Evolutionary conservation across 2,113 vertebrate species (phyloP).

Genomic region (Panurus biarmicus): DNA sequence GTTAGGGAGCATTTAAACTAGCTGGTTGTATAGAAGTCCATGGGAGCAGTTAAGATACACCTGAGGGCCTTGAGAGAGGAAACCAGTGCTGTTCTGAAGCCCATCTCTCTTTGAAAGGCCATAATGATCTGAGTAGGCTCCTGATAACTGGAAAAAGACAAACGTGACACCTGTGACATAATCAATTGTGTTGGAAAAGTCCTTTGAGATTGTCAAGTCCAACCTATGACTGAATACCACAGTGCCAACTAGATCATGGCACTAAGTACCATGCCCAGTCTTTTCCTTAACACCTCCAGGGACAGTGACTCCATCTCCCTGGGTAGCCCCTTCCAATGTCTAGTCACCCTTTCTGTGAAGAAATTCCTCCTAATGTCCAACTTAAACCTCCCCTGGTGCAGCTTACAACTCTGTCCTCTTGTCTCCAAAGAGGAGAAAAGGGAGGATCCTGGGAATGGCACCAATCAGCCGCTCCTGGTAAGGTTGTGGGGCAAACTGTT

Average conservation of each 20-base stretch:
- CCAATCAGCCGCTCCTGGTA: neutral
- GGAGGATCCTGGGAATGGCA: neutral
- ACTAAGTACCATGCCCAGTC: fast-evolving
- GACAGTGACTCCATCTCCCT: neutral
- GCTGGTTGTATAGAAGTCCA: too few species aligned
- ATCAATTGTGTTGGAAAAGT: neutral
- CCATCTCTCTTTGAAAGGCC: neutral
- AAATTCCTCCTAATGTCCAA: neutral
- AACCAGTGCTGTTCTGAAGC: neutral
- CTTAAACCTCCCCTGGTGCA: neutral
- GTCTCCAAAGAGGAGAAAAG: neutral
- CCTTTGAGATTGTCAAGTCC: neutral
- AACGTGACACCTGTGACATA: neutral
- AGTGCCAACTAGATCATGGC: too few species aligned
- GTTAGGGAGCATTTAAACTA: neutral
- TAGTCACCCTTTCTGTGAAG: neutral
- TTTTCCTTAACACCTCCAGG: neutral
- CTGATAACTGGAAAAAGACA: neutral
- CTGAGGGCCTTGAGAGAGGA: neutral
- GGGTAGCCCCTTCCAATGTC: neutral
- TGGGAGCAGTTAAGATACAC: neutral
- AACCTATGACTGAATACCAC: neutral
- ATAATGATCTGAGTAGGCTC: neutral
- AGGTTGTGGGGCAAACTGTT: neutral
- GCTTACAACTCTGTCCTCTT: neutral